These are phyloP conservation scores for Leucophenga varia DNA, from an alignment of 1,140 invertebrate genomes.

Conservation along the genomic window DNA sequence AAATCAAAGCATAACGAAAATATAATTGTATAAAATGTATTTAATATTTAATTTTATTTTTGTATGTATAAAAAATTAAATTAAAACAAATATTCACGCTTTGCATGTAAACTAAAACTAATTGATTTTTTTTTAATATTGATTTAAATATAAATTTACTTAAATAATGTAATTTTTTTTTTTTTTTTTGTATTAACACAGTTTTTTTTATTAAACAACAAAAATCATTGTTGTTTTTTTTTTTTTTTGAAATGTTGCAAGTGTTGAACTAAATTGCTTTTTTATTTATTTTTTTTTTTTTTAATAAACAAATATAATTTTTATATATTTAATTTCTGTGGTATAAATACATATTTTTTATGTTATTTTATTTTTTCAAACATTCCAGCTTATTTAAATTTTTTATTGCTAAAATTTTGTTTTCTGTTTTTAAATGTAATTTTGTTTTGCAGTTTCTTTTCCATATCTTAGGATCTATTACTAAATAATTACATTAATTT, in stretches of 20 bases:
- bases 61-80: conserved; percentile 31
- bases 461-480: no score
- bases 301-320: conserved; percentile 18
- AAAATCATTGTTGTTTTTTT: conserved; percentile 7
- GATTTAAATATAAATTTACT: conserved; percentile 6
- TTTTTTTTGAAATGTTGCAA: conserved; percentile 9
- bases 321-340: conserved; percentile 23
- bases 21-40: conserved; percentile 14
- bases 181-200: conserved; percentile 17
- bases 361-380: no score
- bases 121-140: conserved; percentile 12
- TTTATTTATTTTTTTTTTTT: conserved; percentile 13
- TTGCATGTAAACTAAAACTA: conserved; percentile 34
- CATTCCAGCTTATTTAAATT: no score
- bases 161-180: conserved; percentile 6
- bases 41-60: conserved; percentile 29
- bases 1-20: conserved; percentile 50
- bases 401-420: no score
- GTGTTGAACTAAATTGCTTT: conserved; percentile 12
- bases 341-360: no score
- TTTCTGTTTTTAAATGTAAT: no score
- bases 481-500: no score
- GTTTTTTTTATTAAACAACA: no score
- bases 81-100: conserved; percentile 49
- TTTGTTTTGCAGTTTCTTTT: no score